These are phyloP conservation scores for Cyclargus thomasi DNA, from an alignment of 1,140 invertebrate genomes.

Conservation along the genomic window DNA sequence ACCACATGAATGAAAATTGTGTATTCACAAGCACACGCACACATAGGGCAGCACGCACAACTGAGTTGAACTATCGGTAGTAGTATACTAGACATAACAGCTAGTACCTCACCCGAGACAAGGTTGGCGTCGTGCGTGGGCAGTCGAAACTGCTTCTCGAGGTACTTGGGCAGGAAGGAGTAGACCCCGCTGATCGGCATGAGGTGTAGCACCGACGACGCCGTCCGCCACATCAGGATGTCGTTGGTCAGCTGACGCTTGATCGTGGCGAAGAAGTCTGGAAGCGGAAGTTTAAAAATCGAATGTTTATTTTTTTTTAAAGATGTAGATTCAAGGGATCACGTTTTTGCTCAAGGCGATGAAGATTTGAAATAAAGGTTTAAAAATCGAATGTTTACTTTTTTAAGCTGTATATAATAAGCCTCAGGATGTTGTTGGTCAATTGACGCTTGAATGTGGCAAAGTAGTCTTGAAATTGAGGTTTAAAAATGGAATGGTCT, in stretches of 20 bases:
- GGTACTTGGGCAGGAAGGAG: conserved; percentile 94
- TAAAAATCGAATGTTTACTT: no score
- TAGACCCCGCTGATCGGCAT: conserved; percentile 93
- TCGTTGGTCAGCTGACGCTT: conserved; percentile 91
- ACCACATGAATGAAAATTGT: no score
- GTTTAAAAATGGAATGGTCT: no score
- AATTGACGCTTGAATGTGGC: no score
- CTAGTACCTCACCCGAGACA: conserved; percentile 85
- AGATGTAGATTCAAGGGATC: no score
- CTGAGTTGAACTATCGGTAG: no score
- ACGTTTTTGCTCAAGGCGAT: conserved; percentile 90
- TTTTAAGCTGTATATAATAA: no score
- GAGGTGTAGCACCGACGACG: conserved; percentile 91
- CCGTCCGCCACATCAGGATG: conserved; percentile 92
- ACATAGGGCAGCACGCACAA: no score
- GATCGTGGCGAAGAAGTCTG: conserved; percentile 92
- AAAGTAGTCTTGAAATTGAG: conserved; percentile 83
- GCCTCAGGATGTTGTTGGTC: no score
- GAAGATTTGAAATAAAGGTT: conserved; percentile 79
- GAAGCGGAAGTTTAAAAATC: neutral
- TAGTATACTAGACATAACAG: conserved; percentile 17
- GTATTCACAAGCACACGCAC: no score
- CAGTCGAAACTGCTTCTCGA: conserved; percentile 93
- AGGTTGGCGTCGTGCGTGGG: conserved; percentile 92
- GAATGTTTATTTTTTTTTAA: no score